Evolutionary conservation across 2,888 invertebrate genomes (phyloP), one percentile per base, ranked within the genome.

Genomic region (Ischnura elegans): DNA sequence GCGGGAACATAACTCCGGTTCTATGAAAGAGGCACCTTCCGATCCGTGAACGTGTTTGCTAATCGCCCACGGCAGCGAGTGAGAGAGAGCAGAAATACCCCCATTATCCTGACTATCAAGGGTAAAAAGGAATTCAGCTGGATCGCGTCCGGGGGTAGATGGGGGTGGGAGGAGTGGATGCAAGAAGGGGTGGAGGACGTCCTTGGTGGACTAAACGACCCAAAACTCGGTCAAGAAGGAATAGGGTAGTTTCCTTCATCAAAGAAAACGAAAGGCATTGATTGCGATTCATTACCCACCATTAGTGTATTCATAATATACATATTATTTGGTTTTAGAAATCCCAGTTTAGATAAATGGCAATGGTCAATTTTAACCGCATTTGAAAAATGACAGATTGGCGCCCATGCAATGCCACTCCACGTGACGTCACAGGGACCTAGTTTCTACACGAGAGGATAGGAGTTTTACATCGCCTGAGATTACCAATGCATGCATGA

Each of bases 171-270:
- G 25, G 25, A n/a, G n/a, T n/a, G n/a, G n/a, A n/a, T n/a, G n/a
- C n/a, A n/a, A n/a, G 4, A 19, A 51, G 6, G 13, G 8, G 13
- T n/a, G n/a, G 51, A 10, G 51, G 4, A 36, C 1, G 76, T 76
- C 36, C 8, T 76, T 36, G 8, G 29, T 8, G 76, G 36, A 29
- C 36, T 36, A 76, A 76, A 76, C 36, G 76, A 76, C 76, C 76
- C 76, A 76, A 76, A 61, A 76, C 76, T 76, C 76, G 76, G 76
- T 76, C 76, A 76, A 76, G 76, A 76, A 36, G 76, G 29, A 29
- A 29, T n/a, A 36, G 76, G 36, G 10, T 5, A 0, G 76, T 29
- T 8, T 36, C n/a, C n/a, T n/a, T n/a, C n/a, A n/a, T n/a, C n/a
- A n/a, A n/a, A n/a, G n/a, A n/a, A n/a, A n/a, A n/a, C n/a, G n/a